Base-by-base conservation (phyloP, 2,797 vertebrate species). In the Chiloscyllium punctatum region DNA sequence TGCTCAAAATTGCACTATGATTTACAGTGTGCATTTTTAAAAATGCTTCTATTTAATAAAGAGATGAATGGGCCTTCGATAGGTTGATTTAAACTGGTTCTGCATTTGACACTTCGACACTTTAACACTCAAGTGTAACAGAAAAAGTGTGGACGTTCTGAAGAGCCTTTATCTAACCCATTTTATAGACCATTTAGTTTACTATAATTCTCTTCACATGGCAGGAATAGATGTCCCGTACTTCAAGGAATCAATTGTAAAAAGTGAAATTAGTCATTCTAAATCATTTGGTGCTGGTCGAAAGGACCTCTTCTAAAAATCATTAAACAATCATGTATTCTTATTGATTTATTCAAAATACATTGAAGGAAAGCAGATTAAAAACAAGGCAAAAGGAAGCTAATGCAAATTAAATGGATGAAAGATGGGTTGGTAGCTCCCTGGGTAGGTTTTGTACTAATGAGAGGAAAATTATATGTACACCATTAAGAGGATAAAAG, bases 271-370 rank as follows among this genome's bases (percentile, higher is more conserved):
- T 99, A 99, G 98, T 99, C 98, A 99, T 99, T 99, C 98, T 99
- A 98, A 99, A 99, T 99, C 98, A 99, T 98, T 98, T 98, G 98
- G 98, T 98, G 97, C 97, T 98, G 98, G 98, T 99, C 98, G 98
- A 99, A 99, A 98, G 98, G 98, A 98, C 98, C 98, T 98, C 98
- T 98, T 99, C 98, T 98, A 98, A 98, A 99, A 99, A 99, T 99
- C 99, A 99, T 99, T 99, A 99, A 99, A 99, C 99, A 99, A 99
- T 99, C 99, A 99, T 99, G 99, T 99, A 99, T 99, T 98, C 98
- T 97, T 98, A 99, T 99, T 99, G 99, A 99, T 99, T 99, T 99
- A 99, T 99, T 99, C 98, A 99, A 99, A 99, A 99, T 98, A 99
- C 98, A 98, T 99, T 98, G 98, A 98, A 97, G 97, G 98, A 97